phyloP scores from a whole-genome alignment of 2,888 invertebrate genomes.

The Protonemura montana region DNA sequence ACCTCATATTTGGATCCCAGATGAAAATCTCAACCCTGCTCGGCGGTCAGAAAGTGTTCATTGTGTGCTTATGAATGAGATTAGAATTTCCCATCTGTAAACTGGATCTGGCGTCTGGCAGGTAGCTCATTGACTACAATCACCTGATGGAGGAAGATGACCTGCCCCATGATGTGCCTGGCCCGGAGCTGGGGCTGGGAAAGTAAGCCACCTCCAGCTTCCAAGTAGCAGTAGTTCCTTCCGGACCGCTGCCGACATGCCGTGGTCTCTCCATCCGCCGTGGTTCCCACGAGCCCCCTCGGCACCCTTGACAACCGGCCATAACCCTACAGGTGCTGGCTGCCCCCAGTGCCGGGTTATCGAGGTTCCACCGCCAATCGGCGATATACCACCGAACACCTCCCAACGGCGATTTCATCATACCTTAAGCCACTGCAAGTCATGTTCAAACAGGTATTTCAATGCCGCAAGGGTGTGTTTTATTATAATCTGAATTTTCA shows the following conservation, averaged over 20 bases:
- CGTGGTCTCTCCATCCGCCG: background rate
- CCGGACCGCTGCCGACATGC: background rate
- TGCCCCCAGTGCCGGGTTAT: background rate
- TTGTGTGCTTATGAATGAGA: slow-evolving; percentile 26
- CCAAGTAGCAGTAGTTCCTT: slow-evolving; percentile 20
- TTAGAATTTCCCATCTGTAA: slow-evolving; percentile 12
- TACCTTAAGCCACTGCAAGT: background rate
- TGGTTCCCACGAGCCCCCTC: background rate
- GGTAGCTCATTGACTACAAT: slow-evolving; percentile 34
- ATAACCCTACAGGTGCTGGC: background rate
- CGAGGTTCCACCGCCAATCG: background rate
- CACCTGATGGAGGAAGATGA: slow-evolving; percentile 28
- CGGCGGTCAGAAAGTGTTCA: slow-evolving; percentile 25
- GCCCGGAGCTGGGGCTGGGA: slow-evolving; percentile 15
- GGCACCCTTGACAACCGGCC: background rate
- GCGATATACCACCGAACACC: background rate
- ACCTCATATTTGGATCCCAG: slow-evolving; percentile 29
- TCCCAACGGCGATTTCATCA: background rate
- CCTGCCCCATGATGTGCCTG: background rate
- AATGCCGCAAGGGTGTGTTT: background rate
- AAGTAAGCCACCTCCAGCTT: slow-evolving; percentile 22
- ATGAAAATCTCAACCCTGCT: slow-evolving; percentile 24
- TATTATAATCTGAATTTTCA: background rate
- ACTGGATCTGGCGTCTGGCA: background rate
- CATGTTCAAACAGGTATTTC: background rate